Evolutionary conservation across 2,888 invertebrate species (phyloP), one percentile per base, ranked within the genome.

Genomic region (Volucella bombylans): DNA sequence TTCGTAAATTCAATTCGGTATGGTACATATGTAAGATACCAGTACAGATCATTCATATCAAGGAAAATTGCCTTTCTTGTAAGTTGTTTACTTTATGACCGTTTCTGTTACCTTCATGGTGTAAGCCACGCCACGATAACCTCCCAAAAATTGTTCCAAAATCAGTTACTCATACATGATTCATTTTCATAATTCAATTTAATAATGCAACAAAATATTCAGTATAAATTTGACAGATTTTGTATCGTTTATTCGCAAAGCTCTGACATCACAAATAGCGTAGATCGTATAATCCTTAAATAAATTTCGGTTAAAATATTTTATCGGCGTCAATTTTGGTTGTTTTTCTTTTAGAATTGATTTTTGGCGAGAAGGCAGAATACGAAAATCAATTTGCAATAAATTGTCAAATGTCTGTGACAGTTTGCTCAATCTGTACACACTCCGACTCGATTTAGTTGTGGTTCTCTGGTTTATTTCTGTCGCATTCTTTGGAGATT

Each of bases 401-500:
- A 79, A 72, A 79, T 79, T 72, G 67, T 79, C 71, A 79, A 79
- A 72, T 65, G 65, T 72, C 79, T 79, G 72, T 72, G 79, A 79
- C 79, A 79, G 72, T 79, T 72, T 79, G 49, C 49, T 72, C 72
- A 67, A 71, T 59, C 41, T 69, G 55, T 43, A n/a, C 14, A 54
- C 18, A 38, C 15, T 64, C 41, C 11, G 39, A 50, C 4, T 50
- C 57, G 18, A 54, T 54, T 15, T 10, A 62, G 47, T 23, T 41
- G 15, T 45, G 65, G 15, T 54, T 12, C 38, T 62, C 43, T 18
- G 11, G 65, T 52, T 39, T 45, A 45, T 10, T 65, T 15, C 15
- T 67, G 80, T 55, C 69, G 67, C 62, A 72, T 80, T 83, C 80
- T 76, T 74, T 76, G 49, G 15, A 71, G 85, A 85, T 85, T 83